Evolutionary conservation across 2,888 invertebrate species (phyloP).

Genomic region (Hypselothyrea guttata): DNA sequence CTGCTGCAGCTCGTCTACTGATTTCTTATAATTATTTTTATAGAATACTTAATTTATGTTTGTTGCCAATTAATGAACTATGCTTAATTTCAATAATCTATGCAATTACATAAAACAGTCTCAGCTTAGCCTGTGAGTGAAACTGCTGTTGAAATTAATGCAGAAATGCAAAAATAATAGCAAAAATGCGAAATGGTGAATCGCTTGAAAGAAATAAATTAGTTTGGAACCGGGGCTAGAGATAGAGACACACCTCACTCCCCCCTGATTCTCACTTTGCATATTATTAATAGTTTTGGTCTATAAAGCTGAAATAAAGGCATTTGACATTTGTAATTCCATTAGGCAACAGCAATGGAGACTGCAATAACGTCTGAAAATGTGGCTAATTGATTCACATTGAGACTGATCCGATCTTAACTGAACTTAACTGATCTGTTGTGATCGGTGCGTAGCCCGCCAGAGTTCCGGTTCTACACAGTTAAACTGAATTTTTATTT

Average conservation of each 20-base stretch:
- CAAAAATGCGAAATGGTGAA: constrained; percentile 34
- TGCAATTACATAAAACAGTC: neutral
- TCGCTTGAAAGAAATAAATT: constrained; percentile 27
- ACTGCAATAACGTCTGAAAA: too few relatives aligned
- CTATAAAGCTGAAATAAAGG: constrained; percentile 25
- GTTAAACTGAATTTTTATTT: constrained; percentile 2
- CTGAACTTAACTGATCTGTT: neutral
- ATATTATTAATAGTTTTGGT: constrained; percentile 38
- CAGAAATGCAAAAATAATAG: constrained; percentile 12
- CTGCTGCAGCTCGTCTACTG: too few relatives aligned
- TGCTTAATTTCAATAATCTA: neutral
- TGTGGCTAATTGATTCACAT: constrained; percentile 56
- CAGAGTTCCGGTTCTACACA: constrained; percentile 48
- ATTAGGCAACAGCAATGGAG: constrained; percentile 31
- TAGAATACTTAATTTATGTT: too few relatives aligned
- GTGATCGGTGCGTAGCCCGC: constrained; percentile 49
- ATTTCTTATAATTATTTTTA: too few relatives aligned
- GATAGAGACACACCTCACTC: constrained; percentile 53
- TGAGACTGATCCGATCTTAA: constrained; percentile 2
- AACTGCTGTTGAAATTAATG: constrained; percentile 13
- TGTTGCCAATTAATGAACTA: neutral
- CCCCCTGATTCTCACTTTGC: neutral
- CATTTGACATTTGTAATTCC: constrained; percentile 47
- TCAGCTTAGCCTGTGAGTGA: neutral
- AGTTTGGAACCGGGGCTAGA: constrained; percentile 17